Evolutionary conservation across 2,113 vertebrate species (phyloP).

Genomic region (Bos indicus): DNA sequence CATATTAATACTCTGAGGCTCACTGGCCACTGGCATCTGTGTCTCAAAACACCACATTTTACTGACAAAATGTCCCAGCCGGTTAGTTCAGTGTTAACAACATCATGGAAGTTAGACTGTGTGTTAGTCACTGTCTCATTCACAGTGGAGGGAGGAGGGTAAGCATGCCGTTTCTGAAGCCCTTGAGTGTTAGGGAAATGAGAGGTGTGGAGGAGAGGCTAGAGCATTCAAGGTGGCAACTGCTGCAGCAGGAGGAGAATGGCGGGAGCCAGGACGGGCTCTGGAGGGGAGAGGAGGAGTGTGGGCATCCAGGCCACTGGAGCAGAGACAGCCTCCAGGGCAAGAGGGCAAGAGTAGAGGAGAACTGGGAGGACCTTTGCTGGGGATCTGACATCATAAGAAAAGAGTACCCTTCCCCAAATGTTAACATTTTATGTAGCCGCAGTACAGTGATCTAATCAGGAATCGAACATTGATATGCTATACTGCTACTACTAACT

Average conservation of each 20-base stretch:
- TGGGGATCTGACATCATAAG: neutral
- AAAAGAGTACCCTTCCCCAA: neutral
- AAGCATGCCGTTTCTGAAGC: neutral
- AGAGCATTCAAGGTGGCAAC: neutral
- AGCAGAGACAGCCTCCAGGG: neutral
- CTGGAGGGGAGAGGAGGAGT: accelerated
- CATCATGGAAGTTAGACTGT: neutral
- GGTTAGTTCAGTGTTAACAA: neutral
- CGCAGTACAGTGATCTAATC: neutral
- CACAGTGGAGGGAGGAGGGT: neutral
- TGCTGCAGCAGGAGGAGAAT: neutral
- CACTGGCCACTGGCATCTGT: neutral
- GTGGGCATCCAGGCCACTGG: neutral
- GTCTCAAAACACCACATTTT: constrained; percentile 1
- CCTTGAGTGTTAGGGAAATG: neutral
- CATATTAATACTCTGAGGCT: neutral
- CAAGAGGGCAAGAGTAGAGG: neutral
- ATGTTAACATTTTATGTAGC: neutral
- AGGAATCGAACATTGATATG: neutral
- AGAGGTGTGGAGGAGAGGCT: neutral
- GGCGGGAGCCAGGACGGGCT: neutral
- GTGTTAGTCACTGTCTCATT: neutral
- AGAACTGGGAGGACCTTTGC: neutral
- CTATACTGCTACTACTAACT: neutral
- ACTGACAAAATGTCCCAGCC: neutral